These are phyloP conservation scores for Aulostomus chinensis DNA, from an alignment of 2,797 vertebrate species.

Conservation along the genomic window DNA sequence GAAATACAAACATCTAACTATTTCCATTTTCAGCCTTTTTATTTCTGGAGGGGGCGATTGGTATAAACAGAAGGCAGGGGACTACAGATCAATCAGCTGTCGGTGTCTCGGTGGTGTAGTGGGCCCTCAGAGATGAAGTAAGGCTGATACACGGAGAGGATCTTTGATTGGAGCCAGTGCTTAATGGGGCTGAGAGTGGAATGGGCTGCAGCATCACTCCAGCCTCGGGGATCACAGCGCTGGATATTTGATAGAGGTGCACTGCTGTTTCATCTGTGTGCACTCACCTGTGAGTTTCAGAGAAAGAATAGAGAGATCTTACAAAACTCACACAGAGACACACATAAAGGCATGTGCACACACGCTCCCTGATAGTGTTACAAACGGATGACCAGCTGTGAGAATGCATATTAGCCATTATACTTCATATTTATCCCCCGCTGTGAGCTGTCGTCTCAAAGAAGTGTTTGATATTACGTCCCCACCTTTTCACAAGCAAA, in stretches of 20 bases:
- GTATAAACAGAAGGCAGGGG: conserved; percentile 9
- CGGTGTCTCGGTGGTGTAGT: conserved; percentile 31
- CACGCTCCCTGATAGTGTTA: no score
- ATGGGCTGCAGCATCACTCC: conserved; percentile 19
- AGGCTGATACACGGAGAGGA: conserved; percentile 37
- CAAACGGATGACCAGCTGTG: no score
- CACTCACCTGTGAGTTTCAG: conserved; percentile 25
- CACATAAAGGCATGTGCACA: not conserved
- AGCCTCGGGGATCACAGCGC: conserved; percentile 34
- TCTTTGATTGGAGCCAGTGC: conserved; percentile 61
- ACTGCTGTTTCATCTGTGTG: conserved; percentile 4
- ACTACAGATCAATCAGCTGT: conserved; percentile 53
- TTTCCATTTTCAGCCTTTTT: conserved; percentile 5
- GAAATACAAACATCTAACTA: no score
- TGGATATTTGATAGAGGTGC: conserved; percentile 24
- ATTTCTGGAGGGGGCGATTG: conserved; percentile 1
- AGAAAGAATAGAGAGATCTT: conserved; percentile 8
- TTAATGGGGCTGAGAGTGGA: conserved; percentile 52
- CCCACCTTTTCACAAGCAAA: no score
- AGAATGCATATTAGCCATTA: no score
- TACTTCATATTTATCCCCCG: no score
- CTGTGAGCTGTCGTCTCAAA: no score
- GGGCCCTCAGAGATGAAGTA: conserved; percentile 44
- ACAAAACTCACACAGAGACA: conserved; percentile 3
- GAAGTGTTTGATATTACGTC: no score